Evolutionary conservation across 2,888 invertebrate genomes (phyloP).

Genomic region (Tridacna crocea): DNA sequence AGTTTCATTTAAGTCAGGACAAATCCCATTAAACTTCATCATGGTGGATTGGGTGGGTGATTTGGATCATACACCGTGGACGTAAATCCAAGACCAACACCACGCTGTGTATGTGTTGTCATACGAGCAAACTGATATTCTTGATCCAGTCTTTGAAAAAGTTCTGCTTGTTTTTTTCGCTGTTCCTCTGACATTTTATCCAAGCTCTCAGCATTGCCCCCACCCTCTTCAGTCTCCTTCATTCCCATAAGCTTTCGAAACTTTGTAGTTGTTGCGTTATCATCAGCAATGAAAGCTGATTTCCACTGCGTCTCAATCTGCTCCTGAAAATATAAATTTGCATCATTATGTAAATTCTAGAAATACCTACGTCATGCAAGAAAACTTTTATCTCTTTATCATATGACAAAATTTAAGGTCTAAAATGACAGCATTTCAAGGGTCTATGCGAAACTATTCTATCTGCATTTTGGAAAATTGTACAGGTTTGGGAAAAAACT

Average conservation of each 20-base stretch:
- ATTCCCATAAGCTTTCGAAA: slow-evolving; percentile 99
- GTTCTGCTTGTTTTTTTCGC: slow-evolving; percentile 86
- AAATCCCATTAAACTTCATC: not conserved
- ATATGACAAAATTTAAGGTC: not conserved
- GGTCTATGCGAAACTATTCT: too few species aligned
- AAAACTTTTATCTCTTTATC: not conserved
- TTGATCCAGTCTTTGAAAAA: slow-evolving; percentile 96
- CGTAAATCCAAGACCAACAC: slow-evolving; percentile 86
- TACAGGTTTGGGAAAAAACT: too few species aligned
- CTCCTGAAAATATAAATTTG: slow-evolving; percentile 42
- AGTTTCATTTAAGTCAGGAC: too few species aligned
- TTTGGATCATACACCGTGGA: slow-evolving; percentile 69
- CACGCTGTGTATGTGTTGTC: slow-evolving; percentile 97
- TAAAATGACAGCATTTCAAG: too few species aligned
- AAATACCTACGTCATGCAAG: not conserved
- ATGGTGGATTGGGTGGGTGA: slow-evolving; percentile 49
- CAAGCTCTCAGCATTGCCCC: slow-evolving; percentile 64
- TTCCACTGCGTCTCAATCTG: slow-evolving; percentile 79
- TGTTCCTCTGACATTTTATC: slow-evolving; percentile 74
- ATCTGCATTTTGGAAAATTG: too few species aligned
- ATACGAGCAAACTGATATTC: slow-evolving; percentile 98
- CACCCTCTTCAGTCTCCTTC: slow-evolving; percentile 86
- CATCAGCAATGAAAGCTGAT: slow-evolving; percentile 86
- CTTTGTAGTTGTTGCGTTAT: slow-evolving; percentile 96
- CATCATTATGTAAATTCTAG: not conserved